Evolutionary conservation across 2,113 vertebrate genomes (phyloP).

Genomic region (Alligator sinensis): DNA sequence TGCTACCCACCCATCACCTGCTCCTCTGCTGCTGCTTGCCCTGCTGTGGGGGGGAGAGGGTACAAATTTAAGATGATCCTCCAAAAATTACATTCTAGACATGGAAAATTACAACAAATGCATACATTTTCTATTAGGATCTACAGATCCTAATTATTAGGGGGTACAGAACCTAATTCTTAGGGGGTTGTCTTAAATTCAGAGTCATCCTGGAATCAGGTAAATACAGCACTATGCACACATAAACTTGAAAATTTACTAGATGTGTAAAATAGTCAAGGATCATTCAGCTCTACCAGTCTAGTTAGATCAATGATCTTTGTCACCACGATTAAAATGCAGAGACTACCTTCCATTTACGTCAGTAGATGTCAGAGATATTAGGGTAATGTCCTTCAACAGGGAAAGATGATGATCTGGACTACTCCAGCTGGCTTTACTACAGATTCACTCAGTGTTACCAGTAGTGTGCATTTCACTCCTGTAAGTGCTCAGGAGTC

Average conservation of each 20-base stretch:
- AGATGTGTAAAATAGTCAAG: background rate
- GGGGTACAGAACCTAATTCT: no score
- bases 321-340: background rate
- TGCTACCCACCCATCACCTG: no score
- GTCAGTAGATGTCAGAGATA: background rate
- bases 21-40: no score
- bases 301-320: background rate
- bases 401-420: background rate
- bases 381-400: background rate
- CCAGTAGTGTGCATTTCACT: background rate
- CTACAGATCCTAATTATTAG: no score
- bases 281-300: background rate
- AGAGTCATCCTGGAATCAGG: background rate
- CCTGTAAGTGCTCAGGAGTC: background rate
- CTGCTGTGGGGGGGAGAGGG: no score
- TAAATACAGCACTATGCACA: background rate
- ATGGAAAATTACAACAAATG: no score
- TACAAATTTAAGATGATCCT: no score
- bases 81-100: no score
- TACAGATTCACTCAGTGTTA: background rate
- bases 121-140: no score
- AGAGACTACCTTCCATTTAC: background rate
- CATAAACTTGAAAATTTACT: background rate
- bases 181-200: background rate
- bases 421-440: background rate